These are phyloP conservation scores for Eristalinus aeneus DNA, from an alignment of 2,888 invertebrate species.

Conservation along the genomic window DNA sequence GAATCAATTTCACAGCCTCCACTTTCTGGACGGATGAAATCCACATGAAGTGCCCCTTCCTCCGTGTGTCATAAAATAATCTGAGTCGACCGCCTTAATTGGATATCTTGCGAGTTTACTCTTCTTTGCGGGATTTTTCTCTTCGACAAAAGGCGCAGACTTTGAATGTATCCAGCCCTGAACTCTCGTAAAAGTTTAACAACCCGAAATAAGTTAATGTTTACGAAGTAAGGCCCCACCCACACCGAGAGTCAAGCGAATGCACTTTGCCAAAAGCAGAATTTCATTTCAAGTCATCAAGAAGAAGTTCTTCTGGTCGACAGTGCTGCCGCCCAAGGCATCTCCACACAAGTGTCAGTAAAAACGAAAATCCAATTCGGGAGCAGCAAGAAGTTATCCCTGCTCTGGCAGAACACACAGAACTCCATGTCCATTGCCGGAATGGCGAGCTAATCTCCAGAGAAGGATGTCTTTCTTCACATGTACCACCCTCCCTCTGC, in stretches of 20 bases:
- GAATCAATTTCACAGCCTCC: background rate
- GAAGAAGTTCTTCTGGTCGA: background rate
- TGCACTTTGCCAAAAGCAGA: background rate
- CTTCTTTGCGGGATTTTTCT: background rate
- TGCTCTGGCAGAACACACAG: background rate
- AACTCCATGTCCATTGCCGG: slow-evolving; percentile 1
- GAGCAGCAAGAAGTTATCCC: background rate
- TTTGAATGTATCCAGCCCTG: background rate
- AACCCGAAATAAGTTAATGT: slow-evolving; percentile 14
- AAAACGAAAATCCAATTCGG: slow-evolving; percentile 3
- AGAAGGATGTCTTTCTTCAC: slow-evolving; percentile 2
- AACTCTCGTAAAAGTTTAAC: slow-evolving; percentile 10
- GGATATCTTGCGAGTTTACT: background rate
- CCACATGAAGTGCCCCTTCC: background rate
- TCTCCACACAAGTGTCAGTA: slow-evolving; percentile 4
- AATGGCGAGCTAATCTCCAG: slow-evolving; percentile 2
- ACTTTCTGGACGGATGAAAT: background rate
- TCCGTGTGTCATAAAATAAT: background rate
- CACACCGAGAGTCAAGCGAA: background rate
- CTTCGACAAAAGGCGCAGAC: background rate
- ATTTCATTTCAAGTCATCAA: background rate
- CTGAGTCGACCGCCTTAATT: background rate
- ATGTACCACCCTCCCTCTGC: background rate
- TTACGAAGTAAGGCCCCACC: background rate
- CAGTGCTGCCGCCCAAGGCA: background rate